Evolutionary conservation across 2,797 vertebrate genomes (phyloP).

Genomic region (Momotus momota): DNA sequence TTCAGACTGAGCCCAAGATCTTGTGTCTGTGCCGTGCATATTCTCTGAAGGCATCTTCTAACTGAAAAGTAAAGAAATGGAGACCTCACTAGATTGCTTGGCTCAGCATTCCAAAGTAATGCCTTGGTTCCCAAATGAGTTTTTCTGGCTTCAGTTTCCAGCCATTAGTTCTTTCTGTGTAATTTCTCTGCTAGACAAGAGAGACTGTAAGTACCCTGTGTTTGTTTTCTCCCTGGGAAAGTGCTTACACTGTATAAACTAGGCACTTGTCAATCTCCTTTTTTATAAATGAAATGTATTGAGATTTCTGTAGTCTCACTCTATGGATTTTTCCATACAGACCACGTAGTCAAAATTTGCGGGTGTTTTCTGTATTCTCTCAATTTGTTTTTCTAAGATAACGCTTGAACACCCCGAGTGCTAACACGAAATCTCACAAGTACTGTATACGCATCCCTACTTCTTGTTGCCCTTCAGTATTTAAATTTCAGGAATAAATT

Average conservation of each 20-base stretch:
- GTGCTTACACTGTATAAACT: not conserved
- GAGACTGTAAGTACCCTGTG: not conserved
- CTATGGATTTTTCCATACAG: not conserved
- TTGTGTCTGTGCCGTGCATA: not conserved
- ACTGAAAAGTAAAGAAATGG: not conserved
- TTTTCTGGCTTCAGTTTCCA: slow-evolving; percentile 25
- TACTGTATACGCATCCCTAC: not conserved
- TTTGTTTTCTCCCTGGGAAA: slow-evolving; percentile 31
- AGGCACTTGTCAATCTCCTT: slow-evolving; percentile 22
- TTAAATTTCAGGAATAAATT: not conserved
- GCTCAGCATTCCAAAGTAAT: not conserved
- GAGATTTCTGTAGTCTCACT: not conserved
- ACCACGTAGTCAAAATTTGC: not conserved
- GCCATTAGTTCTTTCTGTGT: slow-evolving; percentile 7
- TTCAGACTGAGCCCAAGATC: not conserved
- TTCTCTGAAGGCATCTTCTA: not conserved
- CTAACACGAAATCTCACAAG: not conserved
- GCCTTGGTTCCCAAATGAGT: slow-evolving; percentile 17
- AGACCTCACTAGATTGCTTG: not conserved
- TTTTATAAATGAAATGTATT: not conserved
- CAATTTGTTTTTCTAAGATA: not conserved
- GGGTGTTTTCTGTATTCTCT: not conserved
- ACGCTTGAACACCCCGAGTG: rapidly evolving
- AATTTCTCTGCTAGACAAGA: slow-evolving; percentile 20
- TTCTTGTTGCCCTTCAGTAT: not conserved